Percentiles rank a stretch among this genome's conserved stretches.
Conservation (phyloP, 92 coral and sea anemone genomes). For the Scolanthus callimorphus region DNA sequence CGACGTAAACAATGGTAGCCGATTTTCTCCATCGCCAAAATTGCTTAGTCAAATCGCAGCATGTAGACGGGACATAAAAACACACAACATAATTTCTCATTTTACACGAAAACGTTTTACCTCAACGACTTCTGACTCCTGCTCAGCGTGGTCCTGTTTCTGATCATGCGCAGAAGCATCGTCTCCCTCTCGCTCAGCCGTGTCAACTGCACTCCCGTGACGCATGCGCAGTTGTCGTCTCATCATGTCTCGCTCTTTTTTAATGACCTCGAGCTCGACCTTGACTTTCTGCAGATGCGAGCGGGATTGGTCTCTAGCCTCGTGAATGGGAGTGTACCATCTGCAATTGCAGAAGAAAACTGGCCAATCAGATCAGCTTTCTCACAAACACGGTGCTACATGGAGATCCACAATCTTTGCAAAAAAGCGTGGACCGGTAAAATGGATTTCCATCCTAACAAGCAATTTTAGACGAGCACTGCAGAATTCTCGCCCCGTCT, state of each 20-base stretch:
- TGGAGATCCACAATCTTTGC: no score
- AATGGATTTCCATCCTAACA: no score
- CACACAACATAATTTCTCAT: neutral
- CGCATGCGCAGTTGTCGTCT: neutral
- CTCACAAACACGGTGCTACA: no score
- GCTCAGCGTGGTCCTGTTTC: neutral
- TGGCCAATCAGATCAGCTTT: no score
- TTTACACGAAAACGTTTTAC: neutral
- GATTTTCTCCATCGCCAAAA: no score
- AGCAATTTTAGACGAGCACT: no score
- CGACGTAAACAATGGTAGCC: no score
- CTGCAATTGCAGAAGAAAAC: no score
- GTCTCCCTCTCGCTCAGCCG: neutral
- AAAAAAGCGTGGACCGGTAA: no score
- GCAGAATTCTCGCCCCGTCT: no score
- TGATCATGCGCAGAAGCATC: neutral
- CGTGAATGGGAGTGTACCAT: constrained; percentile 91
- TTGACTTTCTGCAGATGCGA: constrained; percentile 50
- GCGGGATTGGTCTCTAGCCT: constrained; percentile 67
- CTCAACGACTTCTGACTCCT: neutral
- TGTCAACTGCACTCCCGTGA: neutral
- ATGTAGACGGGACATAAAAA: no score
- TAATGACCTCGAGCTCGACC: constrained; percentile 56
- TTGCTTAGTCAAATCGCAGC: no score
- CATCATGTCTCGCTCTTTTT: constrained; percentile 17